These are phyloP conservation scores for Dendrocincla fuliginosa DNA, from an alignment of 2,797 vertebrate genomes.

Conservation along the genomic window DNA sequence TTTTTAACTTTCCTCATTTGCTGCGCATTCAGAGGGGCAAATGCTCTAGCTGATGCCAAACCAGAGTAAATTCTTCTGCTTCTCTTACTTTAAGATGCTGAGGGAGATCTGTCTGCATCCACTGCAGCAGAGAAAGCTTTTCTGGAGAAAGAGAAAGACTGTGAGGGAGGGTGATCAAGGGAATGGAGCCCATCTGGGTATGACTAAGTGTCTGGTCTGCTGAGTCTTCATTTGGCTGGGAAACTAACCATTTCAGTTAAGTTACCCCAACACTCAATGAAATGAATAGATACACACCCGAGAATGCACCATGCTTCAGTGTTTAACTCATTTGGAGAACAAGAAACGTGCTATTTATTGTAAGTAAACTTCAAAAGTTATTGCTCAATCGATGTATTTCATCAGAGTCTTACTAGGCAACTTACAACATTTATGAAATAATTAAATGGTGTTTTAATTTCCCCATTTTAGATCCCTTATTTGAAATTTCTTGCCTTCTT, in stretches of 20 bases:
- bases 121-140: not conserved
- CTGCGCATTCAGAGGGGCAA: not conserved
- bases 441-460: not conserved
- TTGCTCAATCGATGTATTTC: not conserved
- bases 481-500: not conserved
- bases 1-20: not conserved
- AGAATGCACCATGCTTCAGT: not conserved
- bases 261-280: not conserved
- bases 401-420: not conserved
- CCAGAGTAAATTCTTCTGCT: not conserved
- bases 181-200: not conserved
- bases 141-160: not conserved
- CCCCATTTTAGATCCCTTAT: not conserved
- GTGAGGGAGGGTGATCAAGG: not conserved
- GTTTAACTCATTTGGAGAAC: not conserved
- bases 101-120: not conserved
- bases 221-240: not conserved
- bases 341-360: not conserved
- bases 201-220: not conserved
- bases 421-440: not conserved
- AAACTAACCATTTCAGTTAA: not conserved
- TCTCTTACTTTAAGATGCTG: not conserved
- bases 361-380: not conserved
- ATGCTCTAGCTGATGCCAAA: not conserved
- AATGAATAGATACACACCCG: rapidly evolving